Evolutionary conservation across 2,888 invertebrate genomes (phyloP).

Genomic region (Drosophila paramelanica): DNA sequence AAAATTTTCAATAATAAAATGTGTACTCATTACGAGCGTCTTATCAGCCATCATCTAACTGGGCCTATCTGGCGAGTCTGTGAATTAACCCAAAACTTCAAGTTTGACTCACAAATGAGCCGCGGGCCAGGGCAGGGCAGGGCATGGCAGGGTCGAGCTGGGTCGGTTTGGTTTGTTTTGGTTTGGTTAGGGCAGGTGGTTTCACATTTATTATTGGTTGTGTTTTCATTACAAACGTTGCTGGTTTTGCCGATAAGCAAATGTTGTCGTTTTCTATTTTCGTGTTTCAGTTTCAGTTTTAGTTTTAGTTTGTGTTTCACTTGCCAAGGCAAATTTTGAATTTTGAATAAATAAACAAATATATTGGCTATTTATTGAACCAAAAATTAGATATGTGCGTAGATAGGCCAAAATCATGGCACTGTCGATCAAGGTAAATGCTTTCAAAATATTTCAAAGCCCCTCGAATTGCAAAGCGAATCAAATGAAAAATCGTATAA

Average conservation of each 20-base stretch:
- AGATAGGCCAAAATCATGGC: slow-evolving; percentile 57
- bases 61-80: slow-evolving; percentile 27
- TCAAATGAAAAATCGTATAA: slow-evolving; percentile 53
- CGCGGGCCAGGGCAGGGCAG: slow-evolving; percentile 8
- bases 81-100: slow-evolving; percentile 29
- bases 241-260: slow-evolving; percentile 54
- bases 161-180: slow-evolving; percentile 6
- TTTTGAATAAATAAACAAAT: slow-evolving; percentile 63
- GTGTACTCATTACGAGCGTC: slow-evolving; percentile 68
- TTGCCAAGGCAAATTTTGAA: slow-evolving; percentile 42
- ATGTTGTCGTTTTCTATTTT: slow-evolving; percentile 50
- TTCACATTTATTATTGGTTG: slow-evolving; percentile 29
- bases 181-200: slow-evolving; percentile 49
- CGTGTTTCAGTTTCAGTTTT: slow-evolving; percentile 10
- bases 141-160: not conserved
- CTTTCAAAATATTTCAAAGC: slow-evolving; percentile 52
- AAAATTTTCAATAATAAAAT: slow-evolving; percentile 71
- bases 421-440: slow-evolving; percentile 65
- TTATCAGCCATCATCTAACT: slow-evolving; percentile 58
- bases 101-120: slow-evolving; percentile 69
- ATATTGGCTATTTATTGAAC: slow-evolving; percentile 55
- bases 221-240: slow-evolving; percentile 50
- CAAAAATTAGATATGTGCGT: slow-evolving; percentile 69
- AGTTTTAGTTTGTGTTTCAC: slow-evolving; percentile 39
- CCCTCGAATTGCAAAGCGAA: slow-evolving; percentile 48